These are phyloP conservation scores for Halcyon chelicuti DNA, from an alignment of 2,797 vertebrate genomes.

Conservation along the genomic window DNA sequence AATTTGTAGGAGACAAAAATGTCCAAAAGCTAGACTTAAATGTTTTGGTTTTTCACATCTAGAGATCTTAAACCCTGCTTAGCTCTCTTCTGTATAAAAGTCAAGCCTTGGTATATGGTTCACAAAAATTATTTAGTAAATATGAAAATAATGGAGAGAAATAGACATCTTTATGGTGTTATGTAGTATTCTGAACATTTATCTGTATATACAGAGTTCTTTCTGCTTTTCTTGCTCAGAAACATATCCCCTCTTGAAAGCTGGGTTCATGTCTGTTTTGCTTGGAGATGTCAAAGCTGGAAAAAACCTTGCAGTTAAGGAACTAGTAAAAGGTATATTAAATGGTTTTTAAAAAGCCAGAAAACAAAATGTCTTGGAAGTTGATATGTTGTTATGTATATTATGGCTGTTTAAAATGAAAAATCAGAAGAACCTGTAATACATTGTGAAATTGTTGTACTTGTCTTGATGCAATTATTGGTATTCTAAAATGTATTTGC, in stretches of 20 bases:
- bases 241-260: background rate
- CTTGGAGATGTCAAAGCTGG: background rate
- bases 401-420: constrained; percentile 29
- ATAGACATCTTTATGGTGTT: background rate
- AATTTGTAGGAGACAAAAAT: background rate
- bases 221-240: background rate
- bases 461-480: constrained; percentile 27
- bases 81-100: background rate
- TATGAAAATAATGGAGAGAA: background rate
- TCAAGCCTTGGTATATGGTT: background rate
- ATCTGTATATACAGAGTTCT: background rate
- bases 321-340: background rate
- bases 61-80: background rate
- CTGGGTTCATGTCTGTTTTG: background rate
- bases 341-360: background rate
- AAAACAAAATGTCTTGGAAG: background rate
- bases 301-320: background rate
- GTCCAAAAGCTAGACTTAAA: background rate
- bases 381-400: constrained; percentile 9
- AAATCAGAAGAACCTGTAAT: constrained; percentile 4
- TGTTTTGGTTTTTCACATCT: background rate
- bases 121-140: background rate
- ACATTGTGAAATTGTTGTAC: constrained; percentile 7
- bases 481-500: constrained; percentile 55
- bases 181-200: background rate